A percentile compares a stretch with the other conserved stretches of the same genome.
phyloP scores from a whole-genome alignment of 2,113 vertebrate genomes.

The Fulica atra region DNA sequence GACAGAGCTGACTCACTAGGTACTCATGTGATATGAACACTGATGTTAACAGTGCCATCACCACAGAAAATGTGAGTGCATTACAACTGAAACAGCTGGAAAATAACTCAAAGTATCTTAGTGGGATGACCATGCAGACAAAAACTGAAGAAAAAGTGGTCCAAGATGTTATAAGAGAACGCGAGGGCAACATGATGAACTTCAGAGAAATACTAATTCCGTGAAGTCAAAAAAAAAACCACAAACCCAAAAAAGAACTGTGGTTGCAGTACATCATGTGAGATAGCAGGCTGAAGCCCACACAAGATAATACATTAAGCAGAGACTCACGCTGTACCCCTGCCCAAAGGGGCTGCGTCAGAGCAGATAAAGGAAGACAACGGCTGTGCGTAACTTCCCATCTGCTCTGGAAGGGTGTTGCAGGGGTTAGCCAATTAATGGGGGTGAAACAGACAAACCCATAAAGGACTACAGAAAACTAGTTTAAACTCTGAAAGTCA shows the following conservation, averaged over 20 bases:
- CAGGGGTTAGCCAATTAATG: neutral
- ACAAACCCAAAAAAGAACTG: neutral
- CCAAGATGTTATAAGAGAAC: neutral
- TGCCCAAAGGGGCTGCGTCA: neutral
- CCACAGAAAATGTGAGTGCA: neutral
- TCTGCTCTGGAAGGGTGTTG: neutral
- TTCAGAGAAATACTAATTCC: neutral
- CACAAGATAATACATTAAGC: neutral
- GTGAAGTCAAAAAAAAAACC: neutral
- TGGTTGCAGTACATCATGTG: neutral
- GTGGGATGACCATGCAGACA: neutral
- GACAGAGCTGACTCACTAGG: neutral
- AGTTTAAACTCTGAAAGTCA: neutral
- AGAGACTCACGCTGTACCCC: neutral
- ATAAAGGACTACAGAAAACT: neutral
- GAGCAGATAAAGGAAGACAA: neutral
- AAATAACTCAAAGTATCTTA: neutral
- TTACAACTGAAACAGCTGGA: neutral
- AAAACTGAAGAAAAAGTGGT: neutral
- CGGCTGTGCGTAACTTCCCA: fast-evolving
- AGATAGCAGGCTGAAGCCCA: neutral
- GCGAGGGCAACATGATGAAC: neutral
- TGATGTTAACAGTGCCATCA: neutral
- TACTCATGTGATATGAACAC: neutral
- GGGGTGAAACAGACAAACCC: neutral